Evolutionary conservation across 2,113 vertebrate species (phyloP).

Genomic region (Nibea coibor): DNA sequence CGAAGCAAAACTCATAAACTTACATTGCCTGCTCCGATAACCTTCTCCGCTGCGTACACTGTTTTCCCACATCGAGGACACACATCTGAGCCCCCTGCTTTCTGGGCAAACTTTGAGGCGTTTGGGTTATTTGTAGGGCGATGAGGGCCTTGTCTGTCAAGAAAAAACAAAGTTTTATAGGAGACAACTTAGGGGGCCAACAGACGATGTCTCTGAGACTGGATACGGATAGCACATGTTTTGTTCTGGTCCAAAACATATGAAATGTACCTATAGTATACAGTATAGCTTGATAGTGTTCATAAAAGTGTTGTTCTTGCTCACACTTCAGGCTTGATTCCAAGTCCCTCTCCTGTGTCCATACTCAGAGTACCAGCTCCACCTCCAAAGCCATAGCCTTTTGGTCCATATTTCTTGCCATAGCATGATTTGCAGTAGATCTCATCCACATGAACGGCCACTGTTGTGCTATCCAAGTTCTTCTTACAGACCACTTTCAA

Average conservation of each 20-base stretch:
- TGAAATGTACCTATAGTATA: not conserved
- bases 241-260: not conserved
- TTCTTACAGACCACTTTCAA: slow-evolving; percentile 93
- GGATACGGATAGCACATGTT: not conserved
- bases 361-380: slow-evolving; percentile 94
- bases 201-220: too few species aligned
- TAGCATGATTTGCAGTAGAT: slow-evolving; percentile 99
- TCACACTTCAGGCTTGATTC: slow-evolving; percentile 92
- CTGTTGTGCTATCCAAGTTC: slow-evolving; percentile 96
- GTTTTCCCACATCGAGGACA: slow-evolving; percentile 92
- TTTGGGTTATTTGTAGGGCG: slow-evolving; percentile 91
- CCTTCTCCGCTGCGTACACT: slow-evolving; percentile 95
- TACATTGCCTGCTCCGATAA: slow-evolving; percentile 94
- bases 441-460: slow-evolving; percentile 93
- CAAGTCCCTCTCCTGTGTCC: slow-evolving; percentile 91
- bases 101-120: slow-evolving; percentile 89
- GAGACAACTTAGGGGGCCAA: not conserved
- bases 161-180: not conserved
- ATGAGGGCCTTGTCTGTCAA: slow-evolving; percentile 78
- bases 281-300: not conserved
- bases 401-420: slow-evolving; percentile 96
- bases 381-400: slow-evolving; percentile 94
- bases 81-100: slow-evolving; percentile 85
- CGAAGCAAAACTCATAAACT: slow-evolving; percentile 13
- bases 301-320: slow-evolving; percentile 37